Evolutionary conservation across 2,888 invertebrate genomes (phyloP), one percentile per base, ranked within the genome.

Genomic region (Sminthurides aquaticus): DNA sequence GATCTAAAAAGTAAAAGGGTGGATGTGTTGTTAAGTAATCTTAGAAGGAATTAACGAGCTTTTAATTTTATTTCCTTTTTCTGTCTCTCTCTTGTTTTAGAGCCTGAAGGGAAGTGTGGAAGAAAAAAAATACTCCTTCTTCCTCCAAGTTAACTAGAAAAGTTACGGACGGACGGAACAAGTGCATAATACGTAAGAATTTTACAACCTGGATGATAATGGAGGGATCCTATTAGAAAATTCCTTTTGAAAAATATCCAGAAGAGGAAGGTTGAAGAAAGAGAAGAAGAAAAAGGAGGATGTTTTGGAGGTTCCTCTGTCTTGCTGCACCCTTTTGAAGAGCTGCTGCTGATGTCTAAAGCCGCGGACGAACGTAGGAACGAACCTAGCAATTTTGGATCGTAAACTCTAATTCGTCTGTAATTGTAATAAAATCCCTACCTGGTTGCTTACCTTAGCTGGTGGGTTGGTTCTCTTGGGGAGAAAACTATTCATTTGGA

Each of bases 341-440:
- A n/a, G n/a, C n/a, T n/a, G n/a, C n/a, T n/a, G n/a, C n/a, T n/a
- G n/a, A n/a, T n/a, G n/a, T n/a, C n/a, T n/a, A n/a, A n/a, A n/a
- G n/a, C n/a, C n/a, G n/a, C n/a, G n/a, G n/a, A n/a, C n/a, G n/a
- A n/a, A n/a, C n/a, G n/a, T n/a, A n/a, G n/a, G n/a, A n/a, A n/a
- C n/a, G 22, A 52, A 52, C 52, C 52, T 22, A 20, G 52, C 52
- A 52, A 52, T 52, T 52, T 52, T 5, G 22, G 52, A 15, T 52
- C 52, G 52, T 52, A 52, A 52, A 52, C 15, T 20, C 11, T 52
- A 52, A 52, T 52, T 52, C 52, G 52, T 52, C 3, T 18, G 52
- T 52, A 52, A 52, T 52, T 52, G 52, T 52, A 52, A 52, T 52
- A 52, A 52, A 52, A 52, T 34, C 43, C n/a, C n/a, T n/a, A n/a